These are phyloP conservation scores for Falco berigora DNA, from an alignment of 2,797 vertebrate genomes.

Conservation along the genomic window DNA sequence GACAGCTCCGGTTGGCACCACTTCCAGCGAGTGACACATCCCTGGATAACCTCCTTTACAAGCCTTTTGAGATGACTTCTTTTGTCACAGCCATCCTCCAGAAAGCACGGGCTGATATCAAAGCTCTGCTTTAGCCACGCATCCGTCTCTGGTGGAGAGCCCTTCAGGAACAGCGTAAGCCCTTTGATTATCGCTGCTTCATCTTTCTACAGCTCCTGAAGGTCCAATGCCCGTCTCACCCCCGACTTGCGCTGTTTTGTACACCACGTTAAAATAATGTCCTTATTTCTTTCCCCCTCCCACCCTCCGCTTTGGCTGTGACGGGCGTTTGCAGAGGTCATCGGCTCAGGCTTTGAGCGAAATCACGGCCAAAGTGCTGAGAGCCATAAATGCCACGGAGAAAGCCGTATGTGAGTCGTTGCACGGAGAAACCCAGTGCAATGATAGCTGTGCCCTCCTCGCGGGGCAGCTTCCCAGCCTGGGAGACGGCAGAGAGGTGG, in stretches of 20 bases:
- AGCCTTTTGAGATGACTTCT: not conserved
- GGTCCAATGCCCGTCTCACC: not conserved
- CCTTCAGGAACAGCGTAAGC: not conserved
- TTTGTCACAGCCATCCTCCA: not conserved
- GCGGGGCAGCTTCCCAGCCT: not conserved
- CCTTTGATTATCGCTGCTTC: not conserved
- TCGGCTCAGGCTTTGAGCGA: conserved; percentile 82
- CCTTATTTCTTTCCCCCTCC: not conserved
- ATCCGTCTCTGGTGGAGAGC: not conserved
- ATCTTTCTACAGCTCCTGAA: not conserved
- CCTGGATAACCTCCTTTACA: not conserved
- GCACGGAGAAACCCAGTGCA: not conserved
- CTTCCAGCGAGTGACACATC: not conserved
- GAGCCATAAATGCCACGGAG: conserved; percentile 84
- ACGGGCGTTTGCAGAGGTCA: conserved; percentile 75
- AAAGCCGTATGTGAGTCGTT: conserved; percentile 75
- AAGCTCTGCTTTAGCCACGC: not conserved
- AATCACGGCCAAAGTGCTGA: conserved; percentile 83
- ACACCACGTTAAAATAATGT: not conserved
- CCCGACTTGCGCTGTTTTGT: not conserved
- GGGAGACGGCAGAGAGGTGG: conserved; percentile 67
- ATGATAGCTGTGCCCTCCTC: not conserved
- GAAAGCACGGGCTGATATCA: conserved; percentile 33
- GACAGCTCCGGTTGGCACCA: fast-evolving
- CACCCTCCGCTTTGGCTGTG: not conserved